phyloP scores from a whole-genome alignment of 2,888 invertebrate genomes.

The Brachypalpus laphriformis region DNA sequence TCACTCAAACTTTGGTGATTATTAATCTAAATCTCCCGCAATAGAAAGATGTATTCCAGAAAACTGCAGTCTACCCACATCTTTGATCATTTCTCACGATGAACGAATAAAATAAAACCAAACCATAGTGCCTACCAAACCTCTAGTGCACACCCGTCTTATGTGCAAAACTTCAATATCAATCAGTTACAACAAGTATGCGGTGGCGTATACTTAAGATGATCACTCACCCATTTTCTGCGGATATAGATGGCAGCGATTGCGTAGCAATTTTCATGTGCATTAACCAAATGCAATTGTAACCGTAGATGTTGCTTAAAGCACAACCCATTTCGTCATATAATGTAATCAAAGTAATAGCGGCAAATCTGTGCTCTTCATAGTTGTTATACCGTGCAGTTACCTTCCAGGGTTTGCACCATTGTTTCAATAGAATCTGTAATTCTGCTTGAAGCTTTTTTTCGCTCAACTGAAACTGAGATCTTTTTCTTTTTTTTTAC shows the following conservation, averaged over 20 bases:
- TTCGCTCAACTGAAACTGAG: neutral
- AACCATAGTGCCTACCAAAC: neutral
- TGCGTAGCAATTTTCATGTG: slow-evolving; percentile 63
- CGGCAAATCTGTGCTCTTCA: slow-evolving; percentile 57
- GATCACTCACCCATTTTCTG: slow-evolving; percentile 70
- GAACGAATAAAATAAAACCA: neutral
- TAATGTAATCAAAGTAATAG: slow-evolving; percentile 67
- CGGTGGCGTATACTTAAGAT: slow-evolving; percentile 52
- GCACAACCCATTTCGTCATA: slow-evolving; percentile 49
- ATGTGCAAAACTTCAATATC: slow-evolving; percentile 22
- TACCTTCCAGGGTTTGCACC: slow-evolving; percentile 2
- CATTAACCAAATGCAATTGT: slow-evolving; percentile 57
- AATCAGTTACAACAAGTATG: slow-evolving; percentile 52
- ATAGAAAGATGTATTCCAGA: too few relatives aligned
- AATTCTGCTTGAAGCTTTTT: neutral
- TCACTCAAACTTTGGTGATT: too few relatives aligned
- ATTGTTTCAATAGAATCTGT: slow-evolving; percentile 14
- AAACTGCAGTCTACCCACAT: too few relatives aligned
- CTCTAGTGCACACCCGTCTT: too few relatives aligned
- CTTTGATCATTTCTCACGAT: too few relatives aligned
- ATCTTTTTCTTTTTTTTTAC: neutral
- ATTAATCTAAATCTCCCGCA: too few relatives aligned
- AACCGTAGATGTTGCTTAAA: slow-evolving; percentile 21
- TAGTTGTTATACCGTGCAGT: slow-evolving; percentile 14
- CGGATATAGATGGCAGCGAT: slow-evolving; percentile 50